Evolutionary conservation across 2,888 invertebrate genomes (phyloP).

Genomic region (Diaphora mendica): DNA sequence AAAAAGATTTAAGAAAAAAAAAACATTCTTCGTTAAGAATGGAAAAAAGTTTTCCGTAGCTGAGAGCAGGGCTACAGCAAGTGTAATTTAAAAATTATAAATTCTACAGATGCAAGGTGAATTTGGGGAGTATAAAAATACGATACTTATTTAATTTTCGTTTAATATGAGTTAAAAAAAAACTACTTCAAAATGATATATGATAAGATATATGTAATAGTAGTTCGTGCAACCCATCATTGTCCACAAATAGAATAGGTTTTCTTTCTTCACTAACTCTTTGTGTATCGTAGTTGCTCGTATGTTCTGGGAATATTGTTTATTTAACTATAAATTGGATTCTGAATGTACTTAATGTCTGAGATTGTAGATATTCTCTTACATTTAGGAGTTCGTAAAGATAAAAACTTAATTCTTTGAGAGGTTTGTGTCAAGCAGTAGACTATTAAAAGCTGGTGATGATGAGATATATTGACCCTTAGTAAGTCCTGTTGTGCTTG

Average conservation of each 20-base stretch:
- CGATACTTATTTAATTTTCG: background rate
- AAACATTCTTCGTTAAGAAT: background rate
- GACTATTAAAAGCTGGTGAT: too few relatives aligned
- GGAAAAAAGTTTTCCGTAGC: background rate
- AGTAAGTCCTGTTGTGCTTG: too few relatives aligned
- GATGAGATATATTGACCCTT: too few relatives aligned
- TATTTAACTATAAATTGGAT: slow-evolving; percentile 22
- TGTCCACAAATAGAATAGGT: slow-evolving; percentile 51
- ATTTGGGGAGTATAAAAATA: background rate
- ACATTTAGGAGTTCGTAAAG: too few relatives aligned
- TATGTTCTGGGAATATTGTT: slow-evolving; percentile 9
- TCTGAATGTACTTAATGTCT: slow-evolving; percentile 11
- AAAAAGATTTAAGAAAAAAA: background rate
- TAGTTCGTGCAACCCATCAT: slow-evolving; percentile 23
- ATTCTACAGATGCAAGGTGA: background rate
- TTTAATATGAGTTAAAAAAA: background rate
- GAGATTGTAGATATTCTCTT: background rate
- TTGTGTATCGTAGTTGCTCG: slow-evolving; percentile 29
- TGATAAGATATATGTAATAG: slow-evolving; percentile 4
- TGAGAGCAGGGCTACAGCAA: too few relatives aligned
- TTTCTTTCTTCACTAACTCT: slow-evolving; percentile 33
- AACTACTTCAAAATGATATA: background rate
- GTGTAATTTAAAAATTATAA: background rate
- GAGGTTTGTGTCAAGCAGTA: too few relatives aligned
- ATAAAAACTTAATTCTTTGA: too few relatives aligned